These are phyloP conservation scores for Trachelus tabidus DNA, from an alignment of 2,888 invertebrate species.

Conservation along the genomic window DNA sequence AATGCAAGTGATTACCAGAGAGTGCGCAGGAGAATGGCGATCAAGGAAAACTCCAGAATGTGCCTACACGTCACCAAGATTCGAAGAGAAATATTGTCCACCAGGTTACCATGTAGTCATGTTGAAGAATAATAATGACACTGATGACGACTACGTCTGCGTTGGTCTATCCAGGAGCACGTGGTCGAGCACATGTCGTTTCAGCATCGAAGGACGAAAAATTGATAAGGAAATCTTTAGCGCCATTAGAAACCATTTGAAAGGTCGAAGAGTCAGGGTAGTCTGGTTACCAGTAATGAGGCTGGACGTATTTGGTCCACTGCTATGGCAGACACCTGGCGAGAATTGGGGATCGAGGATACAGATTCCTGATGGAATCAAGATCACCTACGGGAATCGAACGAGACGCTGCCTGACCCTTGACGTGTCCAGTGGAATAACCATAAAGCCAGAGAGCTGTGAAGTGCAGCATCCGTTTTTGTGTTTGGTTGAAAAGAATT, in stretches of 20 bases:
- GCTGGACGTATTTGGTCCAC: not conserved
- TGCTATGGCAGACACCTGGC: not conserved
- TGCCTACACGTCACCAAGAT: not conserved
- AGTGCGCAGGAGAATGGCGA: not conserved
- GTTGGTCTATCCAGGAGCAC: not conserved
- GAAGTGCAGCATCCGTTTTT: conserved; percentile 61
- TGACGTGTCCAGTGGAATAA: not conserved
- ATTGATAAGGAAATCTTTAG: not conserved
- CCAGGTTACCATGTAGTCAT: not conserved
- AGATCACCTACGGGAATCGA: not conserved
- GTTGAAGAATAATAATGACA: not conserved
- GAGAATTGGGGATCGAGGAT: not conserved
- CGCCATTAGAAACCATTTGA: not conserved
- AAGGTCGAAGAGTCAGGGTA: not conserved
- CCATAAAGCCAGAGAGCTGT: conserved; percentile 39
- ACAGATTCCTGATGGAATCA: not conserved
- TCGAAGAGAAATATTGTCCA: not conserved
- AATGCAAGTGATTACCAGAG: not conserved
- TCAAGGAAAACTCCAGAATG: not conserved
- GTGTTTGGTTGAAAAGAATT: conserved; percentile 65
- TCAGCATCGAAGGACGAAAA: not conserved
- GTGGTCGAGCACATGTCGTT: not conserved
- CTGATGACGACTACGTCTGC: not conserved
- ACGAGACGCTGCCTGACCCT: not conserved
- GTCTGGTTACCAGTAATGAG: not conserved